These are phyloP conservation scores for Caiman crocodilus DNA, from an alignment of 2,797 vertebrate genomes.

Conservation along the genomic window DNA sequence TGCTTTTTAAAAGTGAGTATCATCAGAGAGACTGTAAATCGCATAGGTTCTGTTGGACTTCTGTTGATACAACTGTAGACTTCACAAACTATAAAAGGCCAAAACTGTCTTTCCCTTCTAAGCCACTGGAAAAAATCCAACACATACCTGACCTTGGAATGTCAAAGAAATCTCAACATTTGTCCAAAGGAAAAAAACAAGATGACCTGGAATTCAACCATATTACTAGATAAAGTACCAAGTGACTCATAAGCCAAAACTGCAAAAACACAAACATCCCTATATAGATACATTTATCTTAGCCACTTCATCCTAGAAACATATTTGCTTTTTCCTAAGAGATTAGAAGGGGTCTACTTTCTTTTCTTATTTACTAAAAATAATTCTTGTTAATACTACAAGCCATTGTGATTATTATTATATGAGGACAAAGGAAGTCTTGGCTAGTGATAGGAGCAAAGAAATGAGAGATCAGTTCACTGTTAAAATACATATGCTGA, in stretches of 20 bases:
- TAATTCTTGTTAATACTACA: neutral
- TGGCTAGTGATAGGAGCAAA: neutral
- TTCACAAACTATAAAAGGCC: conserved; percentile 29
- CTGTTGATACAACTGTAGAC: conserved; percentile 13
- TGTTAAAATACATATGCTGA: neutral
- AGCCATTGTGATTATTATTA: conserved; percentile 11
- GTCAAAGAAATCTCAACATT: conserved; percentile 29
- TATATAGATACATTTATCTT: neutral
- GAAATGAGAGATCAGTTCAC: conserved; percentile 1
- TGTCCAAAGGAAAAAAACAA: neutral
- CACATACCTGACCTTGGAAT: conserved; percentile 36
- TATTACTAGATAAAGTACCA: conserved; percentile 17
- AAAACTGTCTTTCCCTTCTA: conserved; percentile 39
- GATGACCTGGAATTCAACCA: conserved; percentile 53
- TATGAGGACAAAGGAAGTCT: neutral
- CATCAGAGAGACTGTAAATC: neutral
- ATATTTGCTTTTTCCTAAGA: conserved; percentile 37
- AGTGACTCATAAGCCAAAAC: conserved; percentile 14
- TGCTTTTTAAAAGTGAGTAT: neutral
- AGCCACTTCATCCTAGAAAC: conserved; percentile 48
- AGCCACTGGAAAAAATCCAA: conserved; percentile 27
- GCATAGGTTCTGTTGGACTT: neutral
- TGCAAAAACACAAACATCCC: conserved; percentile 26
- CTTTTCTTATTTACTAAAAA: conserved; percentile 22
- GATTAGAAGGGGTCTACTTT: conserved; percentile 51